Percentiles rank a stretch among this genome's conserved stretches.
phyloP scores from a whole-genome alignment of 2,888 invertebrate species.

The Coelogynopora nodosa region DNA sequence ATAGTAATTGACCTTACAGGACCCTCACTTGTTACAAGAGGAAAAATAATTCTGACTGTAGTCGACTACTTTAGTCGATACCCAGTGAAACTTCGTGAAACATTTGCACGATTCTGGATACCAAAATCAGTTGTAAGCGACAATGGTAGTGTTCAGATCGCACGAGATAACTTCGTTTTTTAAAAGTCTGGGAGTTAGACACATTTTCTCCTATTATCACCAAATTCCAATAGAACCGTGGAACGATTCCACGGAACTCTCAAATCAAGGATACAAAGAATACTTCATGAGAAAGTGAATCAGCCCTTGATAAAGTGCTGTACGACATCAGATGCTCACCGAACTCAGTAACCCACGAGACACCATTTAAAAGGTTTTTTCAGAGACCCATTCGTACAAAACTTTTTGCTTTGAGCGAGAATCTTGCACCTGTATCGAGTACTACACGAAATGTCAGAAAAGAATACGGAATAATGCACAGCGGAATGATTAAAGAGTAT shows the following conservation, averaged over 20 bases:
- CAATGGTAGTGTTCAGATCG: constrained; percentile 17
- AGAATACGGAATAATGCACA: background rate
- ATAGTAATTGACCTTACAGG: constrained; percentile 1
- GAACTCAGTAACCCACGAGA: background rate
- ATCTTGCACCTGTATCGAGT: background rate
- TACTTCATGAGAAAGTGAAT: background rate
- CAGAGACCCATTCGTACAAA: background rate
- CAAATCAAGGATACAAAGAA: background rate
- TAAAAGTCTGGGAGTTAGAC: background rate
- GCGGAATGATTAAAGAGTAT: background rate
- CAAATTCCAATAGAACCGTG: constrained; percentile 8
- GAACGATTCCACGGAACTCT: constrained; percentile 7
- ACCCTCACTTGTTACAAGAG: background rate
- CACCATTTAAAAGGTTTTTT: constrained; percentile 5
- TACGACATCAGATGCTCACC: background rate
- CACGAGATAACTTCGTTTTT: constrained; percentile 4
- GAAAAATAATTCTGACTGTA: background rate
- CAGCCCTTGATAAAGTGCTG: background rate
- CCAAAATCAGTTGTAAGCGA: background rate
- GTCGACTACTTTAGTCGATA: constrained; percentile 11
- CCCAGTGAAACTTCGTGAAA: background rate
- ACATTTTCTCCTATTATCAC: background rate
- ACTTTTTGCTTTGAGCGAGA: background rate
- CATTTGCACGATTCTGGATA: background rate
- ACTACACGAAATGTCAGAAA: background rate